Evolutionary conservation across 2,888 invertebrate species (phyloP), one percentile per base, ranked within the genome.

Genomic region (Apamea sordens): DNA sequence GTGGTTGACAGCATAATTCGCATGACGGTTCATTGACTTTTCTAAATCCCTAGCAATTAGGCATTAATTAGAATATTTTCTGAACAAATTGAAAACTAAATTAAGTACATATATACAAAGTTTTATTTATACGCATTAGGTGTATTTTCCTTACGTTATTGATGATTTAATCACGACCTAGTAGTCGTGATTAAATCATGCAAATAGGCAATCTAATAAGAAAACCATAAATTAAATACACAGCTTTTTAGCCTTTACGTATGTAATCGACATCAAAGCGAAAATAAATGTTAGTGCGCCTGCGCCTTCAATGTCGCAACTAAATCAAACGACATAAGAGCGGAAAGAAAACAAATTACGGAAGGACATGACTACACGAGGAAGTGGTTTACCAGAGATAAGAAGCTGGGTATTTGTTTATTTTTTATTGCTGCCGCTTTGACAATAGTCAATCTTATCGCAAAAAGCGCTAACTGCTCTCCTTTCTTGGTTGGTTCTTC

Each of bases 341-440:
- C 88, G 83, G 82, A 79, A 86, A 85, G 82, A 78, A 80, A 88
- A 83, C 67, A 71, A 78, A 78, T 80, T 75, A 79, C 86, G 85
- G 89, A 89, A 89, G 85, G 82, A 79, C 71, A 82, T 59, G 56
- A 59, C 56, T 59, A n/a, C n/a, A 59, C 61, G n/a, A 89, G 89
- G 90, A 90, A 90, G 90, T 88, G 32, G 69, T 72, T 76, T 77
- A 74, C 64, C 67, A 73, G 69, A 85, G 77, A 79, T 79, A 86
- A 88, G 80, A 86, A 82, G 44, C 75, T 56, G 24, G 63, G 28
- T 59, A 28, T 73, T 86, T 85, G 76, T 86, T 84, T 77, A 64
- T 76, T 82, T 79, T 78, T 85, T 86, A 24, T 72, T 44, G 28
- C 41, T 56, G 18, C 21, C 53, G 56, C 47, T 68, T 36, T 53